Evolutionary conservation across 2,888 invertebrate genomes (phyloP).

Genomic region (Euplexia lucipara): DNA sequence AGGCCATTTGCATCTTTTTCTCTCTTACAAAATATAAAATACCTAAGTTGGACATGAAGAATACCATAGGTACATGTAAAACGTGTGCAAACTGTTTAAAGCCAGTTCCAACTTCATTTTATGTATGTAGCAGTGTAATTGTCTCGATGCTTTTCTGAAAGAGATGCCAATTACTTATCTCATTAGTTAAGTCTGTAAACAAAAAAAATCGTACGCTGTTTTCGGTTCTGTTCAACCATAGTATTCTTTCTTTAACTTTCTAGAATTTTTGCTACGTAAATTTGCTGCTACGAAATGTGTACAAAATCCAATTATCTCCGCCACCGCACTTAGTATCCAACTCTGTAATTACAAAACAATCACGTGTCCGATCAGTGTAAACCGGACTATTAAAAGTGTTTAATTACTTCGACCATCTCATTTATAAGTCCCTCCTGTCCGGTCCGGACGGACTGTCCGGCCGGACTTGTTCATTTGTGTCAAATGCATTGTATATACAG

Average conservation of each 20-base stretch:
- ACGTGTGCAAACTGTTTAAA: too few species aligned
- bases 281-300: not conserved
- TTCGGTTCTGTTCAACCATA: not conserved
- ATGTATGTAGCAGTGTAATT: too few species aligned
- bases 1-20: too few species aligned
- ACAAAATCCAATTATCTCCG: constrained; percentile 6
- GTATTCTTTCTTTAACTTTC: not conserved
- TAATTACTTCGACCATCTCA: constrained; percentile 66
- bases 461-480: constrained; percentile 55
- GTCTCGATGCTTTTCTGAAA: too few species aligned
- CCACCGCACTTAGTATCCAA: not conserved
- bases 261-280: not conserved
- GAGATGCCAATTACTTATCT: too few species aligned
- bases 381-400: constrained; percentile 63
- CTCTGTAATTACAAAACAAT: constrained; percentile 46
- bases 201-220: not conserved
- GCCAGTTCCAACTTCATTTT: too few species aligned
- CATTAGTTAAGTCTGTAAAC: too few species aligned
- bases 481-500: constrained; percentile 51
- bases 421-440: constrained; percentile 54
- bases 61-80: too few species aligned
- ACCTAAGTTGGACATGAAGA: too few species aligned
- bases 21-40: too few species aligned
- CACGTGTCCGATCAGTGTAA: constrained; percentile 31
- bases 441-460: constrained; percentile 20